phyloP scores from a whole-genome alignment of 1,140 invertebrate genomes.

The Cydia splendana region DNA sequence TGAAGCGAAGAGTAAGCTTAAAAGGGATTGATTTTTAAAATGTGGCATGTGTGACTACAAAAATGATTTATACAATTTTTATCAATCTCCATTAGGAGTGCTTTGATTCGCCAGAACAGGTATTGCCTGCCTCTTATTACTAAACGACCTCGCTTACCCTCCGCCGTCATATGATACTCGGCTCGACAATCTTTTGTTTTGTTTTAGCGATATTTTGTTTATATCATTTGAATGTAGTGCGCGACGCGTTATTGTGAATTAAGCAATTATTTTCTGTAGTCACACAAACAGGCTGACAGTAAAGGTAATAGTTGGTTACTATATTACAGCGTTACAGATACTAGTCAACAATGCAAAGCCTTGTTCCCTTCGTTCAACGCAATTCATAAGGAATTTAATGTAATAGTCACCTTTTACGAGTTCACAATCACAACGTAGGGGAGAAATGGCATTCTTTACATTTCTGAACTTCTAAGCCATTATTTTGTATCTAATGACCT shows the following conservation, averaged over 20 bases:
- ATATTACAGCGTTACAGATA: slow-evolving; percentile 7
- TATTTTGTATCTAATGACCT: no score
- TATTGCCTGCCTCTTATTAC: no score
- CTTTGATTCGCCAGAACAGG: no score
- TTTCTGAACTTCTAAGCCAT: background rate
- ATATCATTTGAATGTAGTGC: no score
- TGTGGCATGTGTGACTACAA: slow-evolving; percentile 12
- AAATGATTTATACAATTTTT: background rate
- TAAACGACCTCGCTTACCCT: no score
- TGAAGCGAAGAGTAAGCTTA: slow-evolving; percentile 18
- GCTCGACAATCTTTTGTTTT: no score
- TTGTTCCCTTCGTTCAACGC: slow-evolving; percentile 27
- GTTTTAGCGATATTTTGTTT: no score
- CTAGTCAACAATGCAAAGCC: slow-evolving; percentile 17
- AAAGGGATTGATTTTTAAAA: slow-evolving; percentile 23
- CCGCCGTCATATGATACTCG: no score
- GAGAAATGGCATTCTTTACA: background rate
- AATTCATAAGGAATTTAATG: slow-evolving; percentile 24
- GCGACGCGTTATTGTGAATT: no score
- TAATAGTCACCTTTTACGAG: slow-evolving; percentile 4
- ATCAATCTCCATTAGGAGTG: no score
- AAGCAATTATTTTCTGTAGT: background rate
- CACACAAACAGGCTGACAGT: slow-evolving; percentile 1
- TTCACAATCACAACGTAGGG: background rate
- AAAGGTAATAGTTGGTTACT: background rate